These are phyloP conservation scores for Heliothis virescens DNA, from an alignment of 1,140 invertebrate species.

Conservation along the genomic window DNA sequence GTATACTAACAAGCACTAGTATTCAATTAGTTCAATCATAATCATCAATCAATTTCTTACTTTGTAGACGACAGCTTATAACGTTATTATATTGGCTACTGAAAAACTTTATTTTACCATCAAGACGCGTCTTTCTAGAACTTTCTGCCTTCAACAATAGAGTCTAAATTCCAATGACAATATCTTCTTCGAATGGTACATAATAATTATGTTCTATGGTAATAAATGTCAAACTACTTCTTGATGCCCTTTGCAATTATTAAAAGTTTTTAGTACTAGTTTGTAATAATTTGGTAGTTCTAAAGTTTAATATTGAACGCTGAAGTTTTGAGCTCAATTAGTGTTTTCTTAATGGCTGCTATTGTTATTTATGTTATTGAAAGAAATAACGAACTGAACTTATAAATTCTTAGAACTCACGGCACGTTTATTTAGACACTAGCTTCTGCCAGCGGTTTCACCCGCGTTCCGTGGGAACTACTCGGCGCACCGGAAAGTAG, in stretches of 20 bases:
- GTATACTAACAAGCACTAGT: not conserved
- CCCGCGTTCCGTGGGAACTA: too few relatives aligned
- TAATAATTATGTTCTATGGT: not conserved
- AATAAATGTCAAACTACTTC: not conserved
- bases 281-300: not conserved
- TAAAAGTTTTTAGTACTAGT: not conserved
- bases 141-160: not conserved
- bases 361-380: too few relatives aligned
- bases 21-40: conserved; percentile 1
- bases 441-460: too few relatives aligned
- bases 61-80: not conserved
- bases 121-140: not conserved
- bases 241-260: not conserved
- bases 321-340: not conserved
- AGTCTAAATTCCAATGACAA: not conserved
- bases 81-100: not conserved
- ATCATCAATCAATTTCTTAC: conserved; percentile 9
- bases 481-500: too few relatives aligned
- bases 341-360: not conserved
- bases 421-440: too few relatives aligned
- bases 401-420: too few relatives aligned
- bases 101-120: not conserved
- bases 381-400: too few relatives aligned
- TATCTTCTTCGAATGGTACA: not conserved
- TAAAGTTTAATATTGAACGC: too few relatives aligned